These are phyloP conservation scores for Serilophus lunatus DNA, from an alignment of 2,113 vertebrate species.

Conservation along the genomic window DNA sequence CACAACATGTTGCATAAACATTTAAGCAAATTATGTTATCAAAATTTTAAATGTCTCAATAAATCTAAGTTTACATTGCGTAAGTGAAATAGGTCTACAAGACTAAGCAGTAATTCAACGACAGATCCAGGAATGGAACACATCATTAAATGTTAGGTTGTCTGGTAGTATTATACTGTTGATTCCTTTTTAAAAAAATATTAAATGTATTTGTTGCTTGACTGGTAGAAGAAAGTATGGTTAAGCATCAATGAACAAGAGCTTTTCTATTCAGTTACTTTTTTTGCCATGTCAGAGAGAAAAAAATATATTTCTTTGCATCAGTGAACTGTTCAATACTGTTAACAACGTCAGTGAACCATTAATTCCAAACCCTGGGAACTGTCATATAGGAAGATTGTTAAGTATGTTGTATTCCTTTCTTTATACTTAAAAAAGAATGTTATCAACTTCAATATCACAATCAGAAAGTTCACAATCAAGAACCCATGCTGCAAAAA, in stretches of 20 bases:
- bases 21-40: slow-evolving; percentile 1
- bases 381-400: not conserved
- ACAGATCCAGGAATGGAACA: not conserved
- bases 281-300: slow-evolving; percentile 8
- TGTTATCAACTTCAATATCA: not conserved
- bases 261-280: slow-evolving; percentile 7
- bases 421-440: not conserved
- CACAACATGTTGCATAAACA: slow-evolving; percentile 7
- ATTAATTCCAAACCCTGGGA: slow-evolving; percentile 1
- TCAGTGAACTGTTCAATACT: slow-evolving; percentile 9
- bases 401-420: not conserved
- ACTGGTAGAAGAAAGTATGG: slow-evolving; percentile 4
- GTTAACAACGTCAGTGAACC: slow-evolving; percentile 21
- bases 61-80: not conserved
- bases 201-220: slow-evolving; percentile 24
- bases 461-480: not conserved
- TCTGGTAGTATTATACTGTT: not conserved
- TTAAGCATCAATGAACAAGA: slow-evolving; percentile 27
- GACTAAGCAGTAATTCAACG: not conserved
- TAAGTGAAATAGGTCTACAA: not conserved
- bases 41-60: not conserved
- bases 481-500: not conserved
- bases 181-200: not conserved
- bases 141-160: not conserved
- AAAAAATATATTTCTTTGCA: not conserved